Evolutionary conservation across 2,113 vertebrate genomes (phyloP), one percentile per base, ranked within the genome.

Genomic region (Theristicus caerulescens): DNA sequence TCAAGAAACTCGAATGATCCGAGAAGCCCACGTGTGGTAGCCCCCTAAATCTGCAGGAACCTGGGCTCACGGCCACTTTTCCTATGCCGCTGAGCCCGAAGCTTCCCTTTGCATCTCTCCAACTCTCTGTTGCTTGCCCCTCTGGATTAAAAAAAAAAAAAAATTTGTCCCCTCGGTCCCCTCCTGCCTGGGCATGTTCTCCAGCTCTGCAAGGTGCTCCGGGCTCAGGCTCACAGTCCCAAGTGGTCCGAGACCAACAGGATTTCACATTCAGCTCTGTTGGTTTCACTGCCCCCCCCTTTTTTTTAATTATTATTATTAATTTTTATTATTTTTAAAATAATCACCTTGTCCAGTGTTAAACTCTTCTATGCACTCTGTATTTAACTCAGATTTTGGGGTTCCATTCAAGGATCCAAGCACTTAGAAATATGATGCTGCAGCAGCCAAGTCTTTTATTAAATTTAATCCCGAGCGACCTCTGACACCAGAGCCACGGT

Each of bases 21-120:
- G 70, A 32, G 26, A 70, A 67, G 10, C 20, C 31, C 58, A n/a
- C 9, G 1, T 1, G 22, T 0, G 8, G 20, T 5, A 90, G 29
- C 17, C 16, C 44, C 79, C 25, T 4, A 38, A 67, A 79, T 26
- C 69, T 46, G 51, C 25, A 73, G 72, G 51, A 9, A 49, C 13
- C 34, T 20, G 14, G 11, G 36, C 55, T 49, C 34, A 3, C 0
- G 3, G 65, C 12, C 29, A 24, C n/a, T 0, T 9, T 13, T 25
- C n/a, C 55, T 65, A 8, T 2, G 4, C 20, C 0, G 1, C 0
- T 32, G 52, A 86, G 40, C 27, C 36, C 4, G 2, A 59, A 83
- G 44, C 8, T 61, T n/a, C 64, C 38, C 38, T 36, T 31, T 5
- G 6, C 38, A 42, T 17, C 55, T 49, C 59, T 58, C 47, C 78